A percentile compares a stretch with the other conserved stretches of the same genome.
phyloP scores from a whole-genome alignment of 2,888 invertebrate species.

The Antheraea yamamai region DNA sequence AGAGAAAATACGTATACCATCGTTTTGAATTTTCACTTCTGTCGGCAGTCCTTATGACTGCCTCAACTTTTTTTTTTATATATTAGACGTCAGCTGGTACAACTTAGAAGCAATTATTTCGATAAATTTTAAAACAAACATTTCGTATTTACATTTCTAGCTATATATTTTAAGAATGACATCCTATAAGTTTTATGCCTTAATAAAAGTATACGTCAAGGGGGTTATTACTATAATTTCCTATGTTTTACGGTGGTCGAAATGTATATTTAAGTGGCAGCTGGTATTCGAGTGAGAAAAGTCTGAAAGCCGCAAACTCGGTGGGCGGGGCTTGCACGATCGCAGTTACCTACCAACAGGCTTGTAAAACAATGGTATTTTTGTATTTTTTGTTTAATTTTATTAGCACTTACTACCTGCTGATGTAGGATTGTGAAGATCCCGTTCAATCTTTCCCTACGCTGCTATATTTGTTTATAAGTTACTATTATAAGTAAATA shows the following conservation, averaged over 20 bases:
- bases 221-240: conserved; percentile 60
- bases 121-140: neutral
- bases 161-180: neutral
- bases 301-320: conserved; percentile 52
- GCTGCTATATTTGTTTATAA: neutral
- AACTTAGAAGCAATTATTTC: neutral
- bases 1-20: too few species aligned
- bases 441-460: neutral
- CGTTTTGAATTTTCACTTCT: too few species aligned
- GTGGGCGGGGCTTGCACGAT: conserved; percentile 43
- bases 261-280: conserved; percentile 52
- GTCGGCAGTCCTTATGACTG: too few species aligned
- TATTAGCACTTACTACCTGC: neutral
- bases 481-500: too few species aligned
- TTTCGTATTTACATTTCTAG: neutral
- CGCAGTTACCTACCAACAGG: conserved; percentile 18
- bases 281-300: conserved; percentile 64
- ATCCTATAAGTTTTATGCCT: conserved; percentile 12
- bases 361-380: conserved; percentile 15
- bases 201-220: conserved; percentile 24
- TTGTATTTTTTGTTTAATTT: conserved; percentile 7
- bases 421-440: neutral
- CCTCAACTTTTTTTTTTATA: too few species aligned
- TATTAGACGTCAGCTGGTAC: neutral
- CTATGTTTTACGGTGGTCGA: conserved; percentile 48